A percentile compares a stretch with the other conserved stretches of the same genome.
phyloP scores from a whole-genome alignment of 2,797 vertebrate genomes.

The Falco novaeseelandiae region DNA sequence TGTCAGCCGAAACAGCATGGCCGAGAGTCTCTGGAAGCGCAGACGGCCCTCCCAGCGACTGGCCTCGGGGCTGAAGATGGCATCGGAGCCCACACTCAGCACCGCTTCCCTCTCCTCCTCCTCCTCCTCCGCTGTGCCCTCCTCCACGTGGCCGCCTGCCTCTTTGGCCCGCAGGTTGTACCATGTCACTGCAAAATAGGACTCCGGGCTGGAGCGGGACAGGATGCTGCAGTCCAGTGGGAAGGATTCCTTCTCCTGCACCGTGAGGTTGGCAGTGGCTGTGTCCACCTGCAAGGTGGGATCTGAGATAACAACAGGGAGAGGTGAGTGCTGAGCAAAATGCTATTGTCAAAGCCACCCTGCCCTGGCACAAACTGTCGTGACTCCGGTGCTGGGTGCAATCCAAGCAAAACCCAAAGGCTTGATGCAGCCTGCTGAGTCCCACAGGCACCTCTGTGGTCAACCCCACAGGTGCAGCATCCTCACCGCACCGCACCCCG shows the following conservation, averaged over 20 bases:
- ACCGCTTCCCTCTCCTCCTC: conserved; percentile 72
- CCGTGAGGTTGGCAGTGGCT: conserved; percentile 85
- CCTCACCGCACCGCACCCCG: fast-evolving
- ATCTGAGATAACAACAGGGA: conserved; percentile 74
- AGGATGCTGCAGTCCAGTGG: conserved; percentile 89
- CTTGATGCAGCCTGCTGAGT: neutral
- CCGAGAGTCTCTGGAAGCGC: conserved; percentile 89
- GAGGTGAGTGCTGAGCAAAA: neutral
- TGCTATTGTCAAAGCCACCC: neutral
- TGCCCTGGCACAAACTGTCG: neutral
- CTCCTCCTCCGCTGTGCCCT: conserved; percentile 19
- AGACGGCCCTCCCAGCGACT: conserved; percentile 84
- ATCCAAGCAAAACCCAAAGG: neutral
- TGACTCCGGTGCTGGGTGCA: fast-evolving
- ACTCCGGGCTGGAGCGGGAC: conserved; percentile 89
- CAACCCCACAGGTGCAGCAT: neutral
- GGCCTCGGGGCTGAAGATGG: conserved; percentile 83
- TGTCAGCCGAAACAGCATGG: conserved; percentile 88
- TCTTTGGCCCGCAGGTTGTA: conserved; percentile 81
- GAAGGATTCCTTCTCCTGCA: conserved; percentile 86
- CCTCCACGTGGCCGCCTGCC: neutral
- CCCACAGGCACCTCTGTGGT: neutral
- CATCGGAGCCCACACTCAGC: conserved; percentile 89
- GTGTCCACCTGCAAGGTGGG: conserved; percentile 90
- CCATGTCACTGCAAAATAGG: conserved; percentile 94